Conservation (phyloP, 2,797 vertebrate genomes). For the Periparus ater region DNA sequence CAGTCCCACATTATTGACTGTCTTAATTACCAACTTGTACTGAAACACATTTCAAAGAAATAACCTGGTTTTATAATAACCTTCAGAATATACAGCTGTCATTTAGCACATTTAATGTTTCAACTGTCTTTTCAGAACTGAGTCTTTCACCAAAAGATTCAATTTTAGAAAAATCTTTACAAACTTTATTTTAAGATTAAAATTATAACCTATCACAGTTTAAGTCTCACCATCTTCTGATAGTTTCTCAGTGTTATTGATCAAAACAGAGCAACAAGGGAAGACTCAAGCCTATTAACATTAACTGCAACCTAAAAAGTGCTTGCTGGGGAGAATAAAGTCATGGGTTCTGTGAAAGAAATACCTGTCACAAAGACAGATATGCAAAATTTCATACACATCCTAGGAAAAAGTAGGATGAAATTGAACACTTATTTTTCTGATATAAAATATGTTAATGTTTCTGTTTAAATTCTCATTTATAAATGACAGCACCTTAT, state of each 20-base stretch:
- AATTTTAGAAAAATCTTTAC: not conserved
- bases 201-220: not conserved
- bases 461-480: slow-evolving; percentile 39
- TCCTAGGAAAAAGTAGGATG: not conserved
- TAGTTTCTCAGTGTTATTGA: not conserved
- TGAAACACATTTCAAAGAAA: slow-evolving; percentile 1
- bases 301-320: not conserved
- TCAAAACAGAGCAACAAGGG: not conserved
- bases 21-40: not conserved
- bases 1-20: not conserved
- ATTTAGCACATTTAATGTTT: not conserved
- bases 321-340: not conserved
- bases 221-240: not conserved
- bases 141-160: not conserved
- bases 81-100: not conserved
- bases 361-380: not conserved
- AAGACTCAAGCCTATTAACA: not conserved
- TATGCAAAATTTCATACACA: not conserved
- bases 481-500: slow-evolving; percentile 89
- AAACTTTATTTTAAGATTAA: not conserved
- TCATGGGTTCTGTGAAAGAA: not conserved
- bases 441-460: not conserved
- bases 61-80: not conserved
- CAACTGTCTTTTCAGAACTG: not conserved
- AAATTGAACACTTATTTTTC: not conserved